Evolutionary conservation across 2,113 vertebrate genomes (phyloP).

Genomic region (Sander vitreus): DNA sequence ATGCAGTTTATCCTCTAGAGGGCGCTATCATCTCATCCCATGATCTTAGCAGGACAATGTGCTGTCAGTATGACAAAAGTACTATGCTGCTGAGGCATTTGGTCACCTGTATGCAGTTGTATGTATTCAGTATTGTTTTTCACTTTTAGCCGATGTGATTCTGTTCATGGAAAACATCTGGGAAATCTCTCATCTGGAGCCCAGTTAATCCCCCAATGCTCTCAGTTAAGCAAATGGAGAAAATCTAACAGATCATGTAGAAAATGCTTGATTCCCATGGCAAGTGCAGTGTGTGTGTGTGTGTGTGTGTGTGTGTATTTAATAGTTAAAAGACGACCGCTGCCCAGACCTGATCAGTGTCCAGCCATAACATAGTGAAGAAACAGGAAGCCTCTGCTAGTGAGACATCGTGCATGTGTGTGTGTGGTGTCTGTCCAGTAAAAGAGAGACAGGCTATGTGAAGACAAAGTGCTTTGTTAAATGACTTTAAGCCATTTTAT

Average conservation of each 20-base stretch:
- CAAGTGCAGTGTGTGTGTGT: constrained; percentile 2
- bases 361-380: constrained; percentile 50
- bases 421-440: too few relatives aligned
- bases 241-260: not conserved
- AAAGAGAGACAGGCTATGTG: too few relatives aligned
- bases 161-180: too few relatives aligned
- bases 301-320: not conserved
- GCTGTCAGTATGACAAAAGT: too few relatives aligned
- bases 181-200: too few relatives aligned
- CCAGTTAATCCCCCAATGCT: not conserved
- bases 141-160: too few relatives aligned
- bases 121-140: too few relatives aligned
- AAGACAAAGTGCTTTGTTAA: too few relatives aligned
- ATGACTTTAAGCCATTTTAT: too few relatives aligned
- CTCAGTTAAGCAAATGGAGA: not conserved
- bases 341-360: not conserved
- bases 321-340: not conserved
- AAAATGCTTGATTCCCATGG: not conserved
- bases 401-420: not conserved
- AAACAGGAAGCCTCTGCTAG: constrained; percentile 23
- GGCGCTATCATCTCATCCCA: constrained; percentile 6
- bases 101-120: too few relatives aligned
- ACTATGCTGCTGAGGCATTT: too few relatives aligned
- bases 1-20: not conserved
- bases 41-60: too few relatives aligned